These are phyloP conservation scores for Microchirus variegatus DNA, from an alignment of 2,797 vertebrate species.

Conservation along the genomic window DNA sequence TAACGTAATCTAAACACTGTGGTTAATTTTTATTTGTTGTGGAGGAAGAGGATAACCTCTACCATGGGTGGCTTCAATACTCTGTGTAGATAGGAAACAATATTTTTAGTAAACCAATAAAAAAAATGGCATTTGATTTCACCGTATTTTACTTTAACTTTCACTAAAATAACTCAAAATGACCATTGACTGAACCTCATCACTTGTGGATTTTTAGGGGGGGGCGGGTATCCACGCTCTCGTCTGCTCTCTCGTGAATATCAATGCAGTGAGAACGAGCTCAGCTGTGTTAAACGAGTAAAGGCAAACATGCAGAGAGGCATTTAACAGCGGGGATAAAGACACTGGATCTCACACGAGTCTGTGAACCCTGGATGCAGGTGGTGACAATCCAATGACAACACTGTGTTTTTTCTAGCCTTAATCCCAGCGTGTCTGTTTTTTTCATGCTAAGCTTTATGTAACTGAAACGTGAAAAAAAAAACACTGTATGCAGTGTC, in stretches of 20 bases:
- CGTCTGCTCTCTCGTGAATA: slow-evolving; percentile 8
- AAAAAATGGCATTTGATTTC: too few relatives aligned
- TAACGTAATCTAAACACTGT: too few relatives aligned
- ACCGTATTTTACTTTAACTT: too few relatives aligned
- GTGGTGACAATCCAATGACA: slow-evolving; percentile 39
- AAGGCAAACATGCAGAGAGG: slow-evolving; percentile 13
- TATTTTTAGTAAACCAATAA: too few relatives aligned
- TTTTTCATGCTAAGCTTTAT: slow-evolving; percentile 27
- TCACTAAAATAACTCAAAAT: too few relatives aligned
- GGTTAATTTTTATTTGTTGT: too few relatives aligned
- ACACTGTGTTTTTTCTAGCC: slow-evolving; percentile 27
- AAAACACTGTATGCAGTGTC: slow-evolving; percentile 23
- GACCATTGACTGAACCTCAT: too few relatives aligned
- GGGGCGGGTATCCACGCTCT: too few relatives aligned
- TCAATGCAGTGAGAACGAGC: slow-evolving; percentile 11
- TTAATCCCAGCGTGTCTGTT: slow-evolving; percentile 48
- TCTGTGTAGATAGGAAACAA: too few relatives aligned
- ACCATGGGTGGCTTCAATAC: too few relatives aligned
- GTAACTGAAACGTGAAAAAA: slow-evolving; percentile 36
- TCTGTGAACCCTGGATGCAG: slow-evolving; percentile 11
- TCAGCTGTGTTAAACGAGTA: slow-evolving; percentile 38
- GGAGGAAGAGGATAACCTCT: too few relatives aligned
- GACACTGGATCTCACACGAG: slow-evolving; percentile 15
- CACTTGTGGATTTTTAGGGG: too few relatives aligned
- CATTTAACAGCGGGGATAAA: slow-evolving; percentile 36